A percentile compares a stretch with the other conserved stretches of the same genome.
Conservation (phyloP, 2,797 vertebrate genomes). For the Scolopax bukidnonensis region DNA sequence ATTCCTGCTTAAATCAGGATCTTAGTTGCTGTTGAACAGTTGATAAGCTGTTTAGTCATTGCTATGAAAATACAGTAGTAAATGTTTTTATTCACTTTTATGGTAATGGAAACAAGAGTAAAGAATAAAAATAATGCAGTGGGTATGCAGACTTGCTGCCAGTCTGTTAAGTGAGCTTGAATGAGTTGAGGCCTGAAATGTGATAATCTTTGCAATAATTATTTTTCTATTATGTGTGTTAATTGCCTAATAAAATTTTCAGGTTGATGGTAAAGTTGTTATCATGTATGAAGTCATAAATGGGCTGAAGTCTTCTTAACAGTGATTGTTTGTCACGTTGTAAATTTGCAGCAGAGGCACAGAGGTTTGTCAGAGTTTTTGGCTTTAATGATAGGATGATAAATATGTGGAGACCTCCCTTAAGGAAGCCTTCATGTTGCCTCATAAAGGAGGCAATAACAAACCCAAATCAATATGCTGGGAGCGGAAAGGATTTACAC, state of each 20-base stretch:
- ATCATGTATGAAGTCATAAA: not conserved
- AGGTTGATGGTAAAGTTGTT: not conserved
- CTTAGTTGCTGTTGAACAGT: not conserved
- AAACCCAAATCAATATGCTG: not conserved
- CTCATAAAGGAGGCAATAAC: not conserved
- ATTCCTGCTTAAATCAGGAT: not conserved
- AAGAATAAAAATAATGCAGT: not conserved
- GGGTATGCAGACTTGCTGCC: not conserved
- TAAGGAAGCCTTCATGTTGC: not conserved
- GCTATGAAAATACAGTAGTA: not conserved
- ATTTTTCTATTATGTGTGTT: not conserved
- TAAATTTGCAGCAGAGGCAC: not conserved
- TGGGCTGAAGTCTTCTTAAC: not conserved
- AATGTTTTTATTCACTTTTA: not conserved
- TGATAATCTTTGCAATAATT: not conserved
- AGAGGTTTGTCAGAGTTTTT: not conserved
- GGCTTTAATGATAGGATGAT: not conserved
- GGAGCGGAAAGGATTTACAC: not conserved
- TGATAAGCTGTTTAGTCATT: not conserved
- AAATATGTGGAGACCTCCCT: not conserved
- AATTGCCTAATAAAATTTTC: not conserved
- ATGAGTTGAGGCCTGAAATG: not conserved
- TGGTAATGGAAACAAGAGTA: not conserved
- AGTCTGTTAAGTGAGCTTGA: not conserved
- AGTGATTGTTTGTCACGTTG: not conserved